Percentiles rank a stretch among this genome's conserved stretches.
Evolutionary conservation across 2,888 invertebrate species (phyloP).

Genomic region (Limenitis camilla): DNA sequence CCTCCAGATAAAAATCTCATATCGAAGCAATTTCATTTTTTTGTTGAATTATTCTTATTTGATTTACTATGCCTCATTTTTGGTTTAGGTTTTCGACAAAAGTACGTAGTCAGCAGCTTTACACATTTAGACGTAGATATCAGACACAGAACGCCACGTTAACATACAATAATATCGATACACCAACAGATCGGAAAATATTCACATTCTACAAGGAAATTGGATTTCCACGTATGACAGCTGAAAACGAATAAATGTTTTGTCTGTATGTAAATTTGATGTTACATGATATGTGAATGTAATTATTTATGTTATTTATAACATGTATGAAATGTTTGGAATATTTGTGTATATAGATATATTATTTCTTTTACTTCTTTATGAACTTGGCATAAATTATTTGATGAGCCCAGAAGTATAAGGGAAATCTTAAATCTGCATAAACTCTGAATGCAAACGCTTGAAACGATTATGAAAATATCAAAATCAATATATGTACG

Average conservation of each 20-base stretch:
- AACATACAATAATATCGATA: slow-evolving; percentile 37
- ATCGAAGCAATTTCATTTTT: too few relatives aligned
- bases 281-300: slow-evolving; percentile 7
- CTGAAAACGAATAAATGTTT: slow-evolving; percentile 24
- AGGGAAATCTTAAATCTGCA: too few relatives aligned
- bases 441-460: too few relatives aligned
- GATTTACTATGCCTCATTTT: neutral
- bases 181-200: slow-evolving; percentile 41
- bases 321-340: neutral
- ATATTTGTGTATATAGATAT: too few relatives aligned
- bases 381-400: too few relatives aligned
- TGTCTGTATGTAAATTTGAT: slow-evolving; percentile 15
- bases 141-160: slow-evolving; percentile 14
- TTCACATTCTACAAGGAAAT: slow-evolving; percentile 51
- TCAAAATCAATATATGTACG: too few relatives aligned
- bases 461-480: too few relatives aligned
- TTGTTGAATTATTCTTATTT: too few relatives aligned
- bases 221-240: slow-evolving; percentile 47
- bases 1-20: too few relatives aligned
- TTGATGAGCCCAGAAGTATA: too few relatives aligned
- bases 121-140: neutral
- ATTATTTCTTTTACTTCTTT: too few relatives aligned
- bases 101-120: neutral
- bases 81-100: neutral
- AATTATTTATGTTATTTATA: neutral